A percentile compares a stretch with the other conserved stretches of the same genome.
Conservation (phyloP, 2,888 invertebrate genomes). For the Zeuzera pyrina region DNA sequence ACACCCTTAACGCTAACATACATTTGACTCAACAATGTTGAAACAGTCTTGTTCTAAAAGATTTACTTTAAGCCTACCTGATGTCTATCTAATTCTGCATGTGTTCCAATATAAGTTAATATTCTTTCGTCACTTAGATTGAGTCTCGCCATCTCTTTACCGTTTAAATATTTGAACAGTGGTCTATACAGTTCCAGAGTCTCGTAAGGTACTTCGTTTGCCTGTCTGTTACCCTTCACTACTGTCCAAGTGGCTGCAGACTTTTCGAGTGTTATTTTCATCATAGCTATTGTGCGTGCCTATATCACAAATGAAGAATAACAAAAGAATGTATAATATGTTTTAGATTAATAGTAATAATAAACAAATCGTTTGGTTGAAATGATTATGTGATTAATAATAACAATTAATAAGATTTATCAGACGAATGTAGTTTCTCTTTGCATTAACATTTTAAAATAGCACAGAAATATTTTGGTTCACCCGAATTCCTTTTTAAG, state of each 20-base stretch:
- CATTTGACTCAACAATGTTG: no score
- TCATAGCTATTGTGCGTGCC: conserved; percentile 59
- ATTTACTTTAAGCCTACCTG: conserved; percentile 41
- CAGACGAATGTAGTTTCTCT: no score
- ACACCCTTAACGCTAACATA: no score
- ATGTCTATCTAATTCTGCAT: conserved; percentile 47
- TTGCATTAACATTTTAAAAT: no score
- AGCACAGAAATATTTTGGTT: no score
- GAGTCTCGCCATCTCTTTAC: conserved; percentile 47
- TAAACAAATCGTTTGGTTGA: no score
- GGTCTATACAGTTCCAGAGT: conserved; percentile 48
- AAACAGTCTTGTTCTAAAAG: no score
- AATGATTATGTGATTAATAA: no score
- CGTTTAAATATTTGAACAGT: conserved; percentile 50
- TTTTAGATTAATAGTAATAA: neutral
- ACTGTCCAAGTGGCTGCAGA: conserved; percentile 44
- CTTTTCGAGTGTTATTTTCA: conserved; percentile 51
- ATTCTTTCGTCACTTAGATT: conserved; percentile 44
- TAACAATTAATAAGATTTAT: no score
- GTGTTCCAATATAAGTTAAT: conserved; percentile 49
- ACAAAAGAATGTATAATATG: no score
- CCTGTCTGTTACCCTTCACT: conserved; percentile 26
- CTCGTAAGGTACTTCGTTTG: conserved; percentile 25
- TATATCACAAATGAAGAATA: conserved; percentile 12
- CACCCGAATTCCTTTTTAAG: no score